Base-by-base conservation (phyloP, 53 echinoderm and acorn worm species). In the Apostichopus leukothele region DNA sequence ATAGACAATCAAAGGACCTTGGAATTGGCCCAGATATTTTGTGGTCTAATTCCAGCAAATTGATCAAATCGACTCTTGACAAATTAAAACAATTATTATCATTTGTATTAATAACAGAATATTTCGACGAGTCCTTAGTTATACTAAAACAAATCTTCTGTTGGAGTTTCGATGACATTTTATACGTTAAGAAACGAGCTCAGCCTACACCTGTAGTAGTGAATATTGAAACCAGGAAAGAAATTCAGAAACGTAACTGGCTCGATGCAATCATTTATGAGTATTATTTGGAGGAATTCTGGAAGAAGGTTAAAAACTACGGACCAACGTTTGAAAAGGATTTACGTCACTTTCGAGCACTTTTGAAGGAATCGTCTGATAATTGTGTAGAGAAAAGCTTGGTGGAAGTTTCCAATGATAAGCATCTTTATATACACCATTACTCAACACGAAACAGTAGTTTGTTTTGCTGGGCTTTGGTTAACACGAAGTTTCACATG, bases 101-200 rank as follows among this genome's bases (percentile, higher is more conserved):
- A 75, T 63, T 93, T 52, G 89, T 91, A 5, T 51, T 93, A 9
- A 81, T 93, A 9, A 93, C 91, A 10, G 91, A 93, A 21, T 91
- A 93, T 76, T 90, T 91, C 79, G 90, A 93, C 22, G 94, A 93
- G 75, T 93, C 94, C 0, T 75, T 93, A 27, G 16, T 93, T 1
- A 23, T 93, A 20, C 67, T 93, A 12, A 90, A 90, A 74, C 83
- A 77, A 63, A 8, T 86, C 20, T 75, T 93, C 23, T 91, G 94
- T 59, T 93, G 94, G 94, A 86, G 81, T 74, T 87, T 78, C 66
- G 68, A 75, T 19, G 94, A 93, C 68, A 88, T 93, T 18, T 12
- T 93, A 8, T 93, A 91, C 76, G 87, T 93, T 54, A 71, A 88
- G 18, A 89, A 89, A 83, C 89, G 92, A 59, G 61, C 53, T 21